Evolutionary conservation across 2,888 invertebrate species (phyloP).

Genomic region (Agonopterix subpropinquella): DNA sequence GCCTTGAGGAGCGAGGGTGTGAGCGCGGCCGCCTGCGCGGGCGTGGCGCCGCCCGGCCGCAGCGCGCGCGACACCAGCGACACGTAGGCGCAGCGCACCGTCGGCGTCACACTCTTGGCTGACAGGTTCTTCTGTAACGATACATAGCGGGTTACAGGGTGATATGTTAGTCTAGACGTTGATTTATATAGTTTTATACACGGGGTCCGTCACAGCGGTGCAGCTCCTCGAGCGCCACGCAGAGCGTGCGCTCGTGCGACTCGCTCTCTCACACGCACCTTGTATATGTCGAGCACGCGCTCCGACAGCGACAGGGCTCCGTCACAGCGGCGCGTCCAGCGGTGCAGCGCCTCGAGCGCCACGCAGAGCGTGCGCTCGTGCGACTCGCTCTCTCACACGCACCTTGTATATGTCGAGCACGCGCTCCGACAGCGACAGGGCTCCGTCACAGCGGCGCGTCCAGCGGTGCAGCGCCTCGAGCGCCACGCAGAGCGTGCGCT

Average conservation of each 20-base stretch:
- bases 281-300: too few relatives aligned
- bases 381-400: too few relatives aligned
- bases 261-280: too few relatives aligned
- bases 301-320: too few relatives aligned
- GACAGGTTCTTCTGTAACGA: conserved; percentile 80
- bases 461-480: conserved; percentile 86
- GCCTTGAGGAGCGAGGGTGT: conserved; percentile 80
- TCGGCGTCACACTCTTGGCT: conserved; percentile 85
- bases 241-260: too few relatives aligned
- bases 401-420: too few relatives aligned
- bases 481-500: conserved; percentile 87
- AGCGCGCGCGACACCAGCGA: conserved; percentile 83
- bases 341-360: conserved; percentile 85
- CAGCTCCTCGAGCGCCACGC: conserved; percentile 87
- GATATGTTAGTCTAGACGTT: too few relatives aligned
- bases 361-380: conserved; percentile 89
- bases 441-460: too few relatives aligned
- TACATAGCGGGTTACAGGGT: neutral
- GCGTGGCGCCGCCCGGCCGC: conserved; percentile 75
- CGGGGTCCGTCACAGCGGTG: too few relatives aligned
- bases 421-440: too few relatives aligned
- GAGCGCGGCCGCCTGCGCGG: conserved; percentile 71
- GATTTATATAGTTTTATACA: conserved; percentile 19
- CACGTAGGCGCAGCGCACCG: conserved; percentile 86
- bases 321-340: too few relatives aligned